Base-by-base conservation (phyloP, 2,113 vertebrate species). In the Hypocryptadius cinnamomeus region DNA sequence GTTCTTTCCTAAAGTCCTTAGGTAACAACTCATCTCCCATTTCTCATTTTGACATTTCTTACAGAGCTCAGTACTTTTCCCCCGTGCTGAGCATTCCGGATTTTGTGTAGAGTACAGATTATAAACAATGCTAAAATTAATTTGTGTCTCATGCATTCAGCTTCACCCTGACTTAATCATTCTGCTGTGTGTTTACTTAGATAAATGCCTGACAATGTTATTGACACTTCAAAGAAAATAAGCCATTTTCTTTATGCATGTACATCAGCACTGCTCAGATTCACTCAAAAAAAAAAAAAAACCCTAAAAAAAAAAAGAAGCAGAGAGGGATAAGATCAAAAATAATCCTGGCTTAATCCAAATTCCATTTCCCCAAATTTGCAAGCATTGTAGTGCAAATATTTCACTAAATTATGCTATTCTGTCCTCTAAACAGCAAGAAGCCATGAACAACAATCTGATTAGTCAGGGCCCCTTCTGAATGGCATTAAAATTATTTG, bases 271-370 rank as follows among this genome's bases (percentile, higher is more conserved):
- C 15, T 17, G 88, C 51, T 92, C 70, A 79, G 48, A 92, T 56
- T 57, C 16, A 33, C 48, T n/a, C 4, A 13, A 44, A 65, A 56
- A 68, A 47, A 19, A 37, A 25, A 37, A 72, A 54, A 39, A 42
- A 39, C n/a, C n/a, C n/a, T n/a, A 50, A 47, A 56, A 19, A 37
- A 40, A 40, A 30, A 57, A n/a, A n/a, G 6, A 30, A 66, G 7
- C 16, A 39, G 11, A 66, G 17, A 48, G 5, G 76, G 94, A 93
- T 95, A 94, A 90, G 19, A 96, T 93, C 66, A 92, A 51, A 94
- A 93, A 88, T 93, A 94, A 95, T 96, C 91, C 90, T 77, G 59
- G 28, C 68, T 95, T 95, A 95, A 92, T 94, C 85, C 95, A 95
- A 92, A 95, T 92, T 90, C 94, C 69, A 79, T 95, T 96, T 93